These are phyloP conservation scores for Drosophila emarginata DNA, from an alignment of 2,888 invertebrate genomes.

Conservation along the genomic window DNA sequence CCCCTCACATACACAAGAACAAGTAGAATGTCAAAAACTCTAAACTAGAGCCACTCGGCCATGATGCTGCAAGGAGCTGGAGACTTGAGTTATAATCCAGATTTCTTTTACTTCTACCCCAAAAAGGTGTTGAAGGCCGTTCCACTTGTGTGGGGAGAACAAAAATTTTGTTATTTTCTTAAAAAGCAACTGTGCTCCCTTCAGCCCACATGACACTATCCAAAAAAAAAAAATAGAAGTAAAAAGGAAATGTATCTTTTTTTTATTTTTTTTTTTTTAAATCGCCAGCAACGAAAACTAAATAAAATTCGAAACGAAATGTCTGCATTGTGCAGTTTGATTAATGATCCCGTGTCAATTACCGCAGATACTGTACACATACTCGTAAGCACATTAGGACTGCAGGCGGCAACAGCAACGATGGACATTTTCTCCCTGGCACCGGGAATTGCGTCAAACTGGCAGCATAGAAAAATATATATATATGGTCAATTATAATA, in stretches of 20 bases:
- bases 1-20: no score
- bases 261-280: neutral
- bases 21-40: no score
- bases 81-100: neutral
- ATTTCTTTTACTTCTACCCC: neutral
- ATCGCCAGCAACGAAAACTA: conserved; percentile 60
- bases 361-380: conserved; percentile 69
- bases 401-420: neutral
- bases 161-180: conserved; percentile 26
- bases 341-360: conserved; percentile 83
- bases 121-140: conserved; percentile 70
- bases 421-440: neutral
- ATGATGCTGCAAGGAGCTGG: neutral
- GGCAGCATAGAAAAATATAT: neutral
- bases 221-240: neutral
- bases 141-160: conserved; percentile 46
- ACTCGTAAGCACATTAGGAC: conserved; percentile 9
- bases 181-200: conserved; percentile 7
- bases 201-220: conserved; percentile 6
- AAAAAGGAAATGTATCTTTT: neutral
- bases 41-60: no score
- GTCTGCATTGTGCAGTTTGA: conserved; percentile 83
- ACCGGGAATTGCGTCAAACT: neutral
- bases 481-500: neutral
- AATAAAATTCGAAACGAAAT: conserved; percentile 78